Conservation (phyloP, 2,888 invertebrate species). For the Synanthedon andrenaeformis region DNA sequence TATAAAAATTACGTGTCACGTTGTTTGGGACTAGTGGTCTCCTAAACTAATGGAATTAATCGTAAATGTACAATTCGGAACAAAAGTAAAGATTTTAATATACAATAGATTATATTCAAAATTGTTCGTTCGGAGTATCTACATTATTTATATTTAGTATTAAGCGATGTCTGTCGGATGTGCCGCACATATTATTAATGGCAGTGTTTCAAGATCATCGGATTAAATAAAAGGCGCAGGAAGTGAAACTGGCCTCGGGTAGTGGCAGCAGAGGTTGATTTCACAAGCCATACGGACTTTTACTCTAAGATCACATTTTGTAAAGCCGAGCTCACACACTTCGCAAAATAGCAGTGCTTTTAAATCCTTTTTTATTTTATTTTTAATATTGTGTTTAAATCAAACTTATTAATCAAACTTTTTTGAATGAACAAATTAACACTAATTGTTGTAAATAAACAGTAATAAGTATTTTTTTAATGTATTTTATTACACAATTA, state of each 20-base stretch:
- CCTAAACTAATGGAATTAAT: too few relatives aligned
- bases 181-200: background rate
- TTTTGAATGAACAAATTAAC: background rate
- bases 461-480: too few relatives aligned
- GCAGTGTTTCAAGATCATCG: constrained; percentile 12
- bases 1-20: too few relatives aligned
- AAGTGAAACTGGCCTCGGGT: constrained; percentile 33
- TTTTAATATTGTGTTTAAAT: background rate
- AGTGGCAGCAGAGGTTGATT: constrained; percentile 16
- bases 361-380: too few relatives aligned
- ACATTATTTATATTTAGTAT: too few relatives aligned
- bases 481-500: too few relatives aligned
- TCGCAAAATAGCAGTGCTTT: background rate
- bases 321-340: background rate
- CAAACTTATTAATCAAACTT: background rate
- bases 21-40: too few relatives aligned
- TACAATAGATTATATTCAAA: too few relatives aligned
- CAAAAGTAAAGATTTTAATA: too few relatives aligned
- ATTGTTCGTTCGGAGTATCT: too few relatives aligned
- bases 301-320: background rate
- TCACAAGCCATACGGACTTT: constrained; percentile 15
- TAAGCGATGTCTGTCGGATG: background rate
- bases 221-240: constrained; percentile 27
- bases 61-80: too few relatives aligned
- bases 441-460: background rate